These are phyloP conservation scores for Steatocranus sp. DNA, from an alignment of 2,797 vertebrate species.

Conservation along the genomic window DNA sequence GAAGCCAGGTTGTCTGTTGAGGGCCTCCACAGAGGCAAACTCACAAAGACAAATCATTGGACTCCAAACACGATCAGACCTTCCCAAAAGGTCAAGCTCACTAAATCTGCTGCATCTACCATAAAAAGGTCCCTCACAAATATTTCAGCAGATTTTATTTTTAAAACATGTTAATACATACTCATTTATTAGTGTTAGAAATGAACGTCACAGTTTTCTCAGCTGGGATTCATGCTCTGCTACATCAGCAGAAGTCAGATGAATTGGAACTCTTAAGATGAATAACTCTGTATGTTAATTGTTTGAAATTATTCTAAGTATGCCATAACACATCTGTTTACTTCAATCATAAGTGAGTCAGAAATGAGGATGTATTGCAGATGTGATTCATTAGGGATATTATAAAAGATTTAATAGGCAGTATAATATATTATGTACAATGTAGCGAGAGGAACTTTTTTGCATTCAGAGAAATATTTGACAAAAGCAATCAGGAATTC, in stretches of 20 bases:
- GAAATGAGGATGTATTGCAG: neutral
- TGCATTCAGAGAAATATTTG: neutral
- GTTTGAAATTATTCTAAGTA: neutral
- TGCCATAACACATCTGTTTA: neutral
- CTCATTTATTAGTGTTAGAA: neutral
- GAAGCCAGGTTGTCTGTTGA: neutral
- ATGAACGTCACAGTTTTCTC: neutral
- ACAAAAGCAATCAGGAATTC: neutral
- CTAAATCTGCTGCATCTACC: neutral
- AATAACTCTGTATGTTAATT: neutral
- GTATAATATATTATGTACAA: neutral
- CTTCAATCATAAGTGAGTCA: neutral
- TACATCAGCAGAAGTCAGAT: neutral
- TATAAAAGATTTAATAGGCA: neutral
- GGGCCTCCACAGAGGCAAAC: neutral
- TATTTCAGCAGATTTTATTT: neutral
- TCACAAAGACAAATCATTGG: neutral
- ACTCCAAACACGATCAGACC: neutral
- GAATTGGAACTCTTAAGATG: neutral
- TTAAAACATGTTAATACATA: neutral
- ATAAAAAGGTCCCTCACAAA: neutral
- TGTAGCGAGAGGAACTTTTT: neutral
- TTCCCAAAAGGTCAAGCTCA: neutral
- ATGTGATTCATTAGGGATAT: neutral
- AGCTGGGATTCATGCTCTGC: neutral